These are phyloP conservation scores for Sebastolobus alascanus DNA, from an alignment of 2,797 vertebrate genomes.

Conservation along the genomic window DNA sequence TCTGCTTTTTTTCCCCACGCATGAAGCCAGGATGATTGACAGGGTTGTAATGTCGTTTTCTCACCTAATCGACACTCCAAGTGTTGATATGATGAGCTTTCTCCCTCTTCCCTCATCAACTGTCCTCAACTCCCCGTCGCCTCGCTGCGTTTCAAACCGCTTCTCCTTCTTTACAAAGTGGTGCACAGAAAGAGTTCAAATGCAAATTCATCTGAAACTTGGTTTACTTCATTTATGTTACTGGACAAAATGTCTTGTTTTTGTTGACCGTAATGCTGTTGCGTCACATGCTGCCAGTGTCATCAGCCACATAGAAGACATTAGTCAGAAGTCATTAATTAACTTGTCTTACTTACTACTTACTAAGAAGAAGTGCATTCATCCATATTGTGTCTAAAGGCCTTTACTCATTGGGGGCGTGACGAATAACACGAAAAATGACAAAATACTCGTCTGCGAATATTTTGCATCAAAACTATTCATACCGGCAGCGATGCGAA, in stretches of 20 bases:
- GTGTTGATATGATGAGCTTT: slow-evolving; percentile 59
- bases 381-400: not conserved
- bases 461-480: too few species aligned
- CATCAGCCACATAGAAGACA: too few species aligned
- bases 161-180: slow-evolving; percentile 2
- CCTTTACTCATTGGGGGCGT: too few species aligned
- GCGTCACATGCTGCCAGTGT: not conserved
- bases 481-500: too few species aligned
- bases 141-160: slow-evolving; percentile 18
- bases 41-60: slow-evolving; percentile 56
- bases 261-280: not conserved
- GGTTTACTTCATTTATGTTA: too few species aligned
- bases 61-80: slow-evolving; percentile 74
- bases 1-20: slow-evolving; percentile 2
- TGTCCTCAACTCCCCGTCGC: slow-evolving; percentile 44
- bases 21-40: slow-evolving; percentile 61
- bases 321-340: too few species aligned
- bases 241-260: not conserved
- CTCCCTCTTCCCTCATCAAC: slow-evolving; percentile 42
- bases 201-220: not conserved
- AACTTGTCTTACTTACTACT: too few species aligned
- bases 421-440: too few species aligned
- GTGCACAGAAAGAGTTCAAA: not conserved
- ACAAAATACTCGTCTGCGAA: too few species aligned
- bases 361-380: not conserved